Base-by-base conservation (phyloP, 2,797 vertebrate genomes). In the Anas capensis region DNA sequence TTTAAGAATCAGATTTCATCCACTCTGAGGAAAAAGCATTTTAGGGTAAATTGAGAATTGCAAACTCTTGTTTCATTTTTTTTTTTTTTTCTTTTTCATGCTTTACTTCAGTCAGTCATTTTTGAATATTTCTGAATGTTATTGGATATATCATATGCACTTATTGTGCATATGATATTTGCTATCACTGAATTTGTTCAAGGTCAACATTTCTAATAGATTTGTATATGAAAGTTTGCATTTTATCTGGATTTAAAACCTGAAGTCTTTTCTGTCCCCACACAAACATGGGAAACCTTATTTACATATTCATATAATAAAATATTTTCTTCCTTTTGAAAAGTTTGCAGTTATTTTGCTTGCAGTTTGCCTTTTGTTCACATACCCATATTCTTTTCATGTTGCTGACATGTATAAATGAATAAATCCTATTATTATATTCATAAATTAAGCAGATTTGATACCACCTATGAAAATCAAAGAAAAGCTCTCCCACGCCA, bases 221-320 rank as follows among this genome's bases (percentile, higher is more conserved):
- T 49, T 31, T 91, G 78, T 62, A 93, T 94, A 83, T 38, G 33
- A 65, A 93, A 90, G 54, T 58, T 82, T 48, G 48, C 81, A 36
- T 71, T 91, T 81, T 84, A 71, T 46, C 51, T 86, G 34, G 69
- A 86, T 69, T 86, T 62, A 75, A 93, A 93, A 76, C 19, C 49
- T 79, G 24, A 57, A 38, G 71, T 51, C 76, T 76, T 76, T 91
- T 76, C 57, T 86, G 69, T 66, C 49, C 18, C 54, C 64, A 56
- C 81, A 78, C 54, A 86, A 92, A 81, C n/a, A 78, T 4, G n/a
- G n/a, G 44, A 91, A 90, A 48, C 7, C 19, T 92, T 12, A 72
- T 79, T 82, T 83, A 44, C 58, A 78, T 44, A 83, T 54, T 88
- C 61, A 80, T 71, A 62, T 33, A 2, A 34, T 62, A 92, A 65